Evolutionary conservation across 35 echinoderm and acorn worm genomes (phyloP), one percentile per base, ranked within the genome.

Genomic region (Apostichopus parvimensis): DNA sequence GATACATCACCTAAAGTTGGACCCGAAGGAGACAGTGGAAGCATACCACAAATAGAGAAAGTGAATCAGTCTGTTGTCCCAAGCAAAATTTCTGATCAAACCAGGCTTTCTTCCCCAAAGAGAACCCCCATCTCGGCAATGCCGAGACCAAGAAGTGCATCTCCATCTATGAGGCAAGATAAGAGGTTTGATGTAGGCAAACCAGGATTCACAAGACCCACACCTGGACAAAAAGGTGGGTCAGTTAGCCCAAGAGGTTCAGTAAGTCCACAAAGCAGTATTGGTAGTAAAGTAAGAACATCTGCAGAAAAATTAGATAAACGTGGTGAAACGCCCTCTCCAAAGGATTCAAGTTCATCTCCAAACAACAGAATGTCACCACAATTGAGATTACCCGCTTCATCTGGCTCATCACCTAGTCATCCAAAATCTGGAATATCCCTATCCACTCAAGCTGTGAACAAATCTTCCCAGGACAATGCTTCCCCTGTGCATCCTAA

Each of bases 221-320:
- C 13, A 17, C 89, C 45, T 53, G 59, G 89, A 77, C 73, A 77
- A 59, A 91, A 91, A 26, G 89, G 45, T 54, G 86, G 86, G 25
- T 78, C 89, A 5, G 26, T 91, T 59, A 91, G 89, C 54, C 73
- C 89, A 21, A 77, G 89, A 68, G 89, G 89, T 61, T 78, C 71
- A 28, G 73, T 77, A 15, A 91, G 77, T 68, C 89, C 71, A 11
- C 89, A 91, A 54, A 68, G 89, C 15, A 68, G 34, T 22, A 79
- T 79, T 53, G 20, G 14, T 57, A 79, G 8, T 20, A 79, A 79
- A 66, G 9, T 53, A 5, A 23, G 88, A 56, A 56, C 58, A 62
- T 87, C 88, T 54, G 34, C n/a, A 52, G 73, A 62, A 70, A 71
- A 59, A 87, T 53, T 18, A 82, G 59, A 64, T 59, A 61, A 6